A percentile compares a stretch with the other conserved stretches of the same genome.
Conservation (phyloP, 92 coral and sea anemone genomes). For the Anthopleura xanthogrammica region DNA sequence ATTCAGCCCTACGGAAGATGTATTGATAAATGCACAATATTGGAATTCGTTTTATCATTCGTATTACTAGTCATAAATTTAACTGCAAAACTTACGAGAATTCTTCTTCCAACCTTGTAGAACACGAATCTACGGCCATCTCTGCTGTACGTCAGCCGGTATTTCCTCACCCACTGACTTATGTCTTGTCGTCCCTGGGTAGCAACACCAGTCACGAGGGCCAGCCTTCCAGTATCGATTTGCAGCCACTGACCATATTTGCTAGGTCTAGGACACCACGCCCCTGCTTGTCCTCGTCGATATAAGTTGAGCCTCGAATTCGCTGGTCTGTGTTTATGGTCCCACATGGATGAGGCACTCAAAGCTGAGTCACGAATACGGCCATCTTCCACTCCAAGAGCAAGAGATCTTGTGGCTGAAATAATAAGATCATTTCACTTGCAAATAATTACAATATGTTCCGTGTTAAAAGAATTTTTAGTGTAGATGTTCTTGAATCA, state of each 20-base stretch:
- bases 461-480: no score
- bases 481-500: neutral
- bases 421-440: no score
- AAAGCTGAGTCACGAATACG: constrained; percentile 65
- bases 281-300: constrained; percentile 69
- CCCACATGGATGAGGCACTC: constrained; percentile 64
- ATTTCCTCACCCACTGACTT: constrained; percentile 74
- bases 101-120: constrained; percentile 52
- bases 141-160: constrained; percentile 54
- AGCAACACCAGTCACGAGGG: constrained; percentile 54
- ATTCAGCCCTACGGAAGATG: no score
- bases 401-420: constrained; percentile 32
- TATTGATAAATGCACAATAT: no score
- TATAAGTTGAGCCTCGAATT: constrained; percentile 60
- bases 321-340: constrained; percentile 68
- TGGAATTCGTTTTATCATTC: no score
- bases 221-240: constrained; percentile 58
- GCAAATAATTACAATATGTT: no score
- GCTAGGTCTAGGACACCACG: constrained; percentile 69
- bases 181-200: constrained; percentile 72
- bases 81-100: constrained; percentile 38
- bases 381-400: constrained; percentile 72
- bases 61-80: no score
- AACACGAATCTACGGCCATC: constrained; percentile 49
- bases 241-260: constrained; percentile 65